Conservation (phyloP, 53 echinoderm and acorn worm genomes). For the Arbacia lixula region DNA sequence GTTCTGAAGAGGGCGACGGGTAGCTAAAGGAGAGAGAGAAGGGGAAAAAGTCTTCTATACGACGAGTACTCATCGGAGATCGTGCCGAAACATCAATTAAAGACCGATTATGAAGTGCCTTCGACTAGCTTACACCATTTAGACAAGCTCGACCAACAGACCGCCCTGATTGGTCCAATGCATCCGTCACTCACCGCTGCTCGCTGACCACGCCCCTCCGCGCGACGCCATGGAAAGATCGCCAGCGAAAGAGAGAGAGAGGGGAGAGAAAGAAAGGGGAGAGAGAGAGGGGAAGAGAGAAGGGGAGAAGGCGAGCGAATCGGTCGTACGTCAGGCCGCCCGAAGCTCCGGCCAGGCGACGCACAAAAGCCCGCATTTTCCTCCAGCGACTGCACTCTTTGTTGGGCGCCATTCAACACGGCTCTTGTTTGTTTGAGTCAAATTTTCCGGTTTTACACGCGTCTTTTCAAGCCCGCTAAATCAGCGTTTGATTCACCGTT, state of each 20-base stretch:
- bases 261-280: too few species aligned
- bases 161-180: conserved; percentile 40
- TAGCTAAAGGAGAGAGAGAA: background rate
- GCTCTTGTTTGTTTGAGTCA: conserved; percentile 48
- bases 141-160: conserved; percentile 26
- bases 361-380: conserved; percentile 54
- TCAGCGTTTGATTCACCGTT: conserved; percentile 32
- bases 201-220: conserved; percentile 19
- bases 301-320: too few species aligned
- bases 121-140: conserved; percentile 45
- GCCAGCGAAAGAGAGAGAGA: background rate
- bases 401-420: conserved; percentile 27
- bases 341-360: background rate
- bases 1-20: background rate
- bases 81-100: conserved; percentile 59
- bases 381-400: conserved; percentile 29
- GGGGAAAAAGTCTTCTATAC: conserved; percentile 10
- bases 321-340: too few species aligned
- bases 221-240: background rate
- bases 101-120: conserved; percentile 56
- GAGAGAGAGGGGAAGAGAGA: too few species aligned
- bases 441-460: conserved; percentile 62
- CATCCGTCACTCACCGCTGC: conserved; percentile 27
- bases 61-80: conserved; percentile 1
- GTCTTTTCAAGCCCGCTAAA: conserved; percentile 48